Base-by-base conservation (phyloP, 2,888 invertebrate genomes). In the Seira musarum region DNA sequence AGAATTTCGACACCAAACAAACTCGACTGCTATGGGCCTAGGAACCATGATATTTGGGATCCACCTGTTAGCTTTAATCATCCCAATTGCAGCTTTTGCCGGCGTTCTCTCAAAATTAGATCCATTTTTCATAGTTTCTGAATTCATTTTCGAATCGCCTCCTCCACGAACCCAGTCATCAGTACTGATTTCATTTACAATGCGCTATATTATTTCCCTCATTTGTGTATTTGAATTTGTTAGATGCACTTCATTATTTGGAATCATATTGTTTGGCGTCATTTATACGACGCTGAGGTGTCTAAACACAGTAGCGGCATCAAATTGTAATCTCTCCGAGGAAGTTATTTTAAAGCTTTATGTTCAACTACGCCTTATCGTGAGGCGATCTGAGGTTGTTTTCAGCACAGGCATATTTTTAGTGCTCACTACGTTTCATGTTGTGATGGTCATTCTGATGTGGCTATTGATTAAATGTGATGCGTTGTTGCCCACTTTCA, bases 51-150 rank as follows among this genome's bases (percentile, higher is more conserved):
- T 30, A 30, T 30, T 30, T 30, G 30, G n/a, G n/a, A n/a, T 30
- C 30, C 30, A 30, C 30, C 30, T 30, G 30, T 5, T 30, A 30
- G 8, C 30, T 30, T 8, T 30, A 25, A 15, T 72, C 13, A 25
- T 72, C 17, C 24, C 49, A 10, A 1, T 72, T 22, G 5, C 49
- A n/a, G 64, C 73, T 2, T 2, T 53, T 13, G 35, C 65, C 13
- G 60, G 13, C 15, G n/a, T 66, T 15, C 21, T 57, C n/a, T 53
- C 60, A 21, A 35, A 40, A 10, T 60, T 74, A 35, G 74, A 74
- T 22, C 74, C 74, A 8, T 66, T 66, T 22, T 66, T 57, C 35
- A 66, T 30, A 21, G 21, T 57, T n/a, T 74, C 66, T n/a, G 66
- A 74, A 53, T 21, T 66, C 8, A n/a, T 66, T 30, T 15, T 74